Percentiles rank a stretch among this genome's conserved stretches.
phyloP scores from a whole-genome alignment of 2,888 invertebrate species.

The Itoplectis maculator region DNA sequence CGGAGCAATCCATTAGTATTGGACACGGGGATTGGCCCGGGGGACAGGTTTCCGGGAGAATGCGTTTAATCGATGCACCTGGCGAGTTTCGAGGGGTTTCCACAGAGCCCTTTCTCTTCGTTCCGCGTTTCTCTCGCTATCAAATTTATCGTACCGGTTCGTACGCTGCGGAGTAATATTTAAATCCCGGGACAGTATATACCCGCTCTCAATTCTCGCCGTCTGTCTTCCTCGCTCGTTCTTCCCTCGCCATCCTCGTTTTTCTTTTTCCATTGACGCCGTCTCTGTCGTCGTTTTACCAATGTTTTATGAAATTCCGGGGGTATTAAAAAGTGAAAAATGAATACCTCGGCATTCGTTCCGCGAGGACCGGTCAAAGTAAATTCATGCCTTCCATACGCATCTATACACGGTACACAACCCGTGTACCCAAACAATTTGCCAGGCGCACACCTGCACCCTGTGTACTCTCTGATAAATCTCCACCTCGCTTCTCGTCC shows the following conservation, averaged over 20 bases:
- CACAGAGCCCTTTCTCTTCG: slow-evolving; percentile 5
- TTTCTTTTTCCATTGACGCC: background rate
- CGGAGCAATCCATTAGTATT: slow-evolving; percentile 64
- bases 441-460: background rate
- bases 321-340: slow-evolving; percentile 25
- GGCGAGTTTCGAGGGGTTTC: slow-evolving; percentile 38
- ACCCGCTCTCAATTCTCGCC: slow-evolving; percentile 26
- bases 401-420: background rate
- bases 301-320: slow-evolving; percentile 25
- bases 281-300: slow-evolving; percentile 26
- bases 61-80: slow-evolving; percentile 65
- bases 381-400: slow-evolving; percentile 23
- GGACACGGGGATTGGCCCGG: slow-evolving; percentile 38
- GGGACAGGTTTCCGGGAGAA: slow-evolving; percentile 64
- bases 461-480: slow-evolving; percentile 7
- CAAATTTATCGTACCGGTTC: slow-evolving; percentile 55
- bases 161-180: slow-evolving; percentile 41
- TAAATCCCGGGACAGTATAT: slow-evolving; percentile 23
- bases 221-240: slow-evolving; percentile 25
- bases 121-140: slow-evolving; percentile 37
- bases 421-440: background rate
- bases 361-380: slow-evolving; percentile 7
- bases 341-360: slow-evolving; percentile 28
- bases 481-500: slow-evolving; percentile 7
- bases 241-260: background rate